These are phyloP conservation scores for Gambelia wislizenii DNA, from an alignment of 2,797 vertebrate genomes.

Conservation along the genomic window DNA sequence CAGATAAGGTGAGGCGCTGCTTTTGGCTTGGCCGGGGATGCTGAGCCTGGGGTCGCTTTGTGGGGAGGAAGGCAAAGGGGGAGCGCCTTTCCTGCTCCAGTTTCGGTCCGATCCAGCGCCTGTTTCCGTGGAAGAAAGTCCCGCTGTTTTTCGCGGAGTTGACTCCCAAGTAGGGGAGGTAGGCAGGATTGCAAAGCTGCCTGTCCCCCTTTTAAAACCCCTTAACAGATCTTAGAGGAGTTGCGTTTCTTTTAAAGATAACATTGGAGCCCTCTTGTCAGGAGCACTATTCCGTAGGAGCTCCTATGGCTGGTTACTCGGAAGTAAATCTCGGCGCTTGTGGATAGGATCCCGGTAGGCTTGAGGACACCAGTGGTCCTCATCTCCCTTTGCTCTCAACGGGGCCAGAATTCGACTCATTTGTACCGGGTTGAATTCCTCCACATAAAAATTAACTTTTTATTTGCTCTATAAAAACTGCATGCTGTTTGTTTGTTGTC, in stretches of 20 bases:
- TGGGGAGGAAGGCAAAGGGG: constrained; percentile 1
- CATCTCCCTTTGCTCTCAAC: not conserved
- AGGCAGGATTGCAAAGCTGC: not conserved
- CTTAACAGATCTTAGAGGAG: not conserved
- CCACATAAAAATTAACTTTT: not conserved
- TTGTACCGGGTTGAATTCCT: not conserved
- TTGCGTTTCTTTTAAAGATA: not conserved
- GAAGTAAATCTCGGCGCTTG: not conserved
- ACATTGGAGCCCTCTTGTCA: not conserved
- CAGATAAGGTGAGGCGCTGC: constrained; percentile 34
- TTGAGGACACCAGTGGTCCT: not conserved
- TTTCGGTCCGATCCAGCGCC: not conserved
- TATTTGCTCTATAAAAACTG: not conserved
- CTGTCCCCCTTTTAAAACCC: too few species aligned
- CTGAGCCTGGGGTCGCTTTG: not conserved
- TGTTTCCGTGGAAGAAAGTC: not conserved
- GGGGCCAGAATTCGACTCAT: not conserved
- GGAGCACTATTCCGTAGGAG: not conserved
- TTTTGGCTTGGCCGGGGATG: not conserved
- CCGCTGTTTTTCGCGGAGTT: not conserved
- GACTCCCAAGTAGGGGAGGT: not conserved
- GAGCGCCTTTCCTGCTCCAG: not conserved
- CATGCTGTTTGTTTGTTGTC: not conserved
- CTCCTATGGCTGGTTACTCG: too few species aligned
- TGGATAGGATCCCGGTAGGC: not conserved